Evolutionary conservation across 2,797 vertebrate genomes (phyloP).

Genomic region (Echeneis naucrates): DNA sequence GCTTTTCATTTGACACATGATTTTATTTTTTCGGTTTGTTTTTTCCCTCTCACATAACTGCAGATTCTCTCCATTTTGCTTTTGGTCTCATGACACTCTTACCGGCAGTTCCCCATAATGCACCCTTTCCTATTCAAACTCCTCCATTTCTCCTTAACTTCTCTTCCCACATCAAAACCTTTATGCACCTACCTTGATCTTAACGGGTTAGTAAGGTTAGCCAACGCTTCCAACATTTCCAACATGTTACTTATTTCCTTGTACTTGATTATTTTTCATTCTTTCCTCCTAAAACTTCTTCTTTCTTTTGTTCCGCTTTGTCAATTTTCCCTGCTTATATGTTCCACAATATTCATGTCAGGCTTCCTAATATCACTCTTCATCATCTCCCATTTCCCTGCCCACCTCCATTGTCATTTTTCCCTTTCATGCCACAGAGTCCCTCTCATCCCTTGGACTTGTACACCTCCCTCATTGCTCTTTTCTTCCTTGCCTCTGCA

Average conservation of each 20-base stretch:
- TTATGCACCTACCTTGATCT: constrained; percentile 6
- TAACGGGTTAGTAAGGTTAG: background rate
- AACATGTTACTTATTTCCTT: constrained; percentile 7
- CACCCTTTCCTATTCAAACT: background rate
- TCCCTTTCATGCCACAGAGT: no score
- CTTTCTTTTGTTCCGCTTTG: background rate
- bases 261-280: background rate
- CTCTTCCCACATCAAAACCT: background rate
- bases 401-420: no score
- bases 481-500: background rate
- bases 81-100: constrained; percentile 1
- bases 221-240: background rate
- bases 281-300: background rate
- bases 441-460: background rate
- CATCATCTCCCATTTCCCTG: constrained; percentile 4
- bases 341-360: constrained; percentile 23
- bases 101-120: background rate
- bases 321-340: background rate
- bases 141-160: constrained; percentile 4
- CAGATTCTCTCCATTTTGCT: constrained; percentile 11
- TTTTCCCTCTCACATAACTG: background rate
- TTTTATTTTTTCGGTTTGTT: constrained; percentile 15
- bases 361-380: constrained; percentile 9
- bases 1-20: constrained; percentile 17
- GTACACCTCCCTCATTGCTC: constrained; percentile 3